Base-by-base conservation (phyloP, 2,113 vertebrate species). In the Equus quagga region DNA sequence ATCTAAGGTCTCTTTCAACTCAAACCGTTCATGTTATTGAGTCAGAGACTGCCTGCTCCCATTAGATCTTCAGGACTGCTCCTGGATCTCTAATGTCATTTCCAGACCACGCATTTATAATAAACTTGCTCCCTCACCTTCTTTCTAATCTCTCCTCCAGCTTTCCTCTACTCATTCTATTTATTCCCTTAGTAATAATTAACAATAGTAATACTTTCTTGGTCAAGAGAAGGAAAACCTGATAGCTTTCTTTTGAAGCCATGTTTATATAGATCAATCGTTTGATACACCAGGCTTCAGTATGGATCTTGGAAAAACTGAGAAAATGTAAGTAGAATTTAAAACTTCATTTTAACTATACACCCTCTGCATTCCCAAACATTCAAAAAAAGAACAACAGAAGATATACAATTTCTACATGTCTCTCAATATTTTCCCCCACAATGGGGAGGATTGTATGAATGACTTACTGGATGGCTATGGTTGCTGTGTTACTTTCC, bases 391-490 rank as follows among this genome's bases (percentile, higher is more conserved):
- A 60, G 96, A 46, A 12, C 6, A 91, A 51, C 0, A 6, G 21
- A 64, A 58, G 73, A 21, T 2, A 14, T 5, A 4, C 11, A 17
- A 36, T 14, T 69, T 56, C 1, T 19, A 6, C 19, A 1, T 24
- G 7, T 60, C 9, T 26, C 44, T 95, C 36, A 5, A 0, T 78
- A 18, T n/a, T 94, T 81, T 4, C 8, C 31, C 4, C 11, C 3
- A 26, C 10, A 28, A 6, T 0, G 17, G 24, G n/a, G 28, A 83
- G 41, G 58, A 14, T 0, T 6, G 2, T 28, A 24, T 19, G 6
- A 51, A 64, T 13, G 2, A n/a, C 0, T 51, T 80, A 8, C 18
- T 24, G 8, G 60, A 18, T 28, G 28, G 41, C 36, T 67, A 5
- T 10, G 15, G 26, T 11, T 36, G 18, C 36, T 49, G 0, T 54